Percentiles rank a stretch among this genome's conserved stretches.
phyloP scores from a whole-genome alignment of 2,113 vertebrate genomes.

The Sebastes fasciatus region DNA sequence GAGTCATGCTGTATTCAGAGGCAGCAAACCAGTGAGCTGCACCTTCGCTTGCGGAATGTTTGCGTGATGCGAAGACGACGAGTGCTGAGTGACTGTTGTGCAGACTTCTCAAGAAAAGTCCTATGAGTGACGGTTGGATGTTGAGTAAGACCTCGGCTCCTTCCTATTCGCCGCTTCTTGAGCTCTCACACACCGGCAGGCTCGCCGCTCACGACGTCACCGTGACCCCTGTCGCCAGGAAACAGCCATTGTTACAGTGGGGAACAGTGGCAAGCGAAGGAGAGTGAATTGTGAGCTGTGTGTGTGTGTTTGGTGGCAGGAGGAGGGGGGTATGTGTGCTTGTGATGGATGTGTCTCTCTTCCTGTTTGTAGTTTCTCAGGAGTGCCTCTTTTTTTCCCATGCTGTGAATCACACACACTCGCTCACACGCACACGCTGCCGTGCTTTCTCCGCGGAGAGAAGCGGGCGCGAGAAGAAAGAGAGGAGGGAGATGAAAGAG shows the following conservation, averaged over 20 bases:
- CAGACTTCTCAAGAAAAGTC: neutral
- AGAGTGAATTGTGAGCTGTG: conserved; percentile 50
- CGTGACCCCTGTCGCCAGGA: conserved; percentile 83
- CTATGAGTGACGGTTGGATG: conserved; percentile 28
- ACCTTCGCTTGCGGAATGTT: neutral
- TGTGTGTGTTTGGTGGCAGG: conserved; percentile 46
- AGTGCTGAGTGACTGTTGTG: conserved; percentile 16
- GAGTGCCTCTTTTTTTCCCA: conserved; percentile 81
- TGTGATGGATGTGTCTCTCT: conserved; percentile 87
- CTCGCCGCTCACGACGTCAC: conserved; percentile 60
- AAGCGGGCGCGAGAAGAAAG: conserved; percentile 18
- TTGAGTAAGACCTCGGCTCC: conserved; percentile 58
- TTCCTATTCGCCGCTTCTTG: conserved; percentile 47
- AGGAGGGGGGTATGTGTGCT: conserved; percentile 43
- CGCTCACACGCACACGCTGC: conserved; percentile 24
- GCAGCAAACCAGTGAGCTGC: conserved; percentile 12
- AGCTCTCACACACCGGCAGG: conserved; percentile 59
- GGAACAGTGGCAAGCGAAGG: conserved; percentile 69
- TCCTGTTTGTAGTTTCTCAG: conserved; percentile 93
- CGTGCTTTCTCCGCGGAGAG: conserved; percentile 32
- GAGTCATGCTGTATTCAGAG: conserved; percentile 33
- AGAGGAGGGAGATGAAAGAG: conserved; percentile 47
- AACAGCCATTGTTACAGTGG: conserved; percentile 90
- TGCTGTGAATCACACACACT: conserved; percentile 48
- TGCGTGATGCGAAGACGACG: conserved; percentile 4